Evolutionary conservation across 2,888 invertebrate genomes (phyloP), one percentile per base, ranked within the genome.

Genomic region (Macrosiphum euphorbiae): DNA sequence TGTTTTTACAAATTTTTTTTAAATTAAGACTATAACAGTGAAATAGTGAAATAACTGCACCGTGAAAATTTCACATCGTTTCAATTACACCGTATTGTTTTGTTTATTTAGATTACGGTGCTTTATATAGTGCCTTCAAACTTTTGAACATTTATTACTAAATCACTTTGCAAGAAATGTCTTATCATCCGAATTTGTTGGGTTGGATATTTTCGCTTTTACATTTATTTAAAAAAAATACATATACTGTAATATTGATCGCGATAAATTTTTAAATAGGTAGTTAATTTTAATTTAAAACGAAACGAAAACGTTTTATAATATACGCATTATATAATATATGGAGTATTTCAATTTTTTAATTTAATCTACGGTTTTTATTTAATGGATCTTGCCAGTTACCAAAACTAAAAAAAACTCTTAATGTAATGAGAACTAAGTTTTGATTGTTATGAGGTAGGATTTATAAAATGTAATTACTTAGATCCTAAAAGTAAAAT

Each of bases 391-490:
- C 78, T 78, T 78, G 78, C 78, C 78, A 78, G 78, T 78, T 35
- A 78, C 78, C 35, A 35, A 78, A 85, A 55, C 26, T 8, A 41
- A 55, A 88, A 50, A 52, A 55, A 55, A 88, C 55, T 88, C 52
- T 88, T 55, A 88, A 88, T 52, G 35, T 35, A 20, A 52, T 35
- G 35, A 55, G 26, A n/a, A 88, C n/a, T 88, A 55, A 52, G 52
- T 88, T 88, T 55, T 50, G 55, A 88, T 41, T 58, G 88, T 88
- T 88, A 41, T 58, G 52, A 24, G 52, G 52, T 55, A n/a, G 13
- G 41, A 88, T 88, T 58, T 88, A 85, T 85, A 85, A 85, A 85
- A 85, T 28, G 28, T 85, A 58, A 88, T 88, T 88, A 88, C 55
- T 58, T 55, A 24, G 55, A 35, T 55, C 35, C 52, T 44, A 55